Base-by-base conservation (phyloP, 1,140 invertebrate species). In the Listronotus oregonensis region DNA sequence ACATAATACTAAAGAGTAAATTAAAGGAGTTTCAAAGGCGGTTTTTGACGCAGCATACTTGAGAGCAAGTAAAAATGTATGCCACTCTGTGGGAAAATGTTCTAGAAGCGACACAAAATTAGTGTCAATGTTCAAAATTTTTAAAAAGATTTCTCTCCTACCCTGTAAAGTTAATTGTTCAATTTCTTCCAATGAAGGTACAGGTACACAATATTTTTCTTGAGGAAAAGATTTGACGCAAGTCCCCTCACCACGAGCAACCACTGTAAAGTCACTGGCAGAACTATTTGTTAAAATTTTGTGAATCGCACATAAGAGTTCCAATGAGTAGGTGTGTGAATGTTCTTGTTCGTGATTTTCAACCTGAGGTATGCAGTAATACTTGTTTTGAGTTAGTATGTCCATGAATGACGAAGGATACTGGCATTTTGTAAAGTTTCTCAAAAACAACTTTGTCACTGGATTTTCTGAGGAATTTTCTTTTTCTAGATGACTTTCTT, bases 351-450 rank as follows among this genome's bases (percentile, higher is more conserved):
- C 74, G 68, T 85, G 83, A 71, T 92, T 83, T 79, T 95, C 92
- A 10, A 93, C 83, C 81, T 94, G 91, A 11, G 87, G 85, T 21
- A 81, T 82, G 63, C 86, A 86, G 66, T 92, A 85, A 71, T 89
- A 86, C 37, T 86, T 79, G 62, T 86, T 84, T 46, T 86, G 79
- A 18, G 83, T 81, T 46, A 88, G 72, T 0, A 91, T 83, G 76
- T 93, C 89, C 37, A 92, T 82, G 68, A 89, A 86, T 66, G 82
- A 84, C 3, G 82, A 73, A 2, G 89, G 85, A 63, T 89, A 83
- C n/a, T 49, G 66, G 3, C 84, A 87, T 9, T 76, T 75, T 55
- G 85, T 82, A 59, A 87, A 85, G 59, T 84, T 81, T 10, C 85
- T 73, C 86, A 73, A 74, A 92, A 89, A 89, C 87, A 91, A 4